Conservation (phyloP, 2,113 vertebrate genomes). For the Polypterus senegalus region DNA sequence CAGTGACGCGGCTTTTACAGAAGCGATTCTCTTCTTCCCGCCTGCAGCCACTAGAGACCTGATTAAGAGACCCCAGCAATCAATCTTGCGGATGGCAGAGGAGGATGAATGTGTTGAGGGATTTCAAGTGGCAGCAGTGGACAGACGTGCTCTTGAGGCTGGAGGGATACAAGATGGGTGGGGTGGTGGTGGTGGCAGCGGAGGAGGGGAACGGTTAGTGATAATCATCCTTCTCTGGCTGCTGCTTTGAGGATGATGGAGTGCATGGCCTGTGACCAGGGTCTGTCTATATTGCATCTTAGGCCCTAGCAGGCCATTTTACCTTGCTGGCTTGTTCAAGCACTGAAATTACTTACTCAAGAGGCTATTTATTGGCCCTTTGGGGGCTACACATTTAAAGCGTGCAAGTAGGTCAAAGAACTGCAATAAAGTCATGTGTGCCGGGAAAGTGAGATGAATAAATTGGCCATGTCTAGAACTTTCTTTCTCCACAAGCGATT, state of each 20-base stretch:
- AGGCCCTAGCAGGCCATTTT: constrained; percentile 12
- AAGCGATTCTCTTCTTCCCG: constrained; percentile 12
- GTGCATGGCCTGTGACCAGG: constrained; percentile 27
- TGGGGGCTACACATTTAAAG: constrained; percentile 31
- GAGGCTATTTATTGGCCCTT: constrained; percentile 61
- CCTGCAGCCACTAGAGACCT: constrained; percentile 54
- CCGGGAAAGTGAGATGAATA: background rate
- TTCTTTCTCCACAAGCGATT: no score
- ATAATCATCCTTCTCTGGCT: constrained; percentile 29
- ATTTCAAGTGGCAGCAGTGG: constrained; percentile 40
- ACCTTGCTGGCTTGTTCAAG: constrained; percentile 36
- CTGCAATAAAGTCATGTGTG: background rate
- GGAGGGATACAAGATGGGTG: constrained; percentile 7
- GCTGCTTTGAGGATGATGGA: constrained; percentile 42
- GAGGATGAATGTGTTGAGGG: constrained; percentile 53
- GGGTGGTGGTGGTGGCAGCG: constrained; percentile 13
- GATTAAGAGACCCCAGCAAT: constrained; percentile 58
- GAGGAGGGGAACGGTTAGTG: background rate
- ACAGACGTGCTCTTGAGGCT: constrained; percentile 28
- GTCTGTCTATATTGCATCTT: constrained; percentile 20
- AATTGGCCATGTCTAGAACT: no score
- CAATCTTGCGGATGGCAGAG: constrained; percentile 48
- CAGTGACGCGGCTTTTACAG: background rate
- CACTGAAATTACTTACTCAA: constrained; percentile 48
- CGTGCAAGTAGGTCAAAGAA: constrained; percentile 11